Conservation (phyloP, 2,797 vertebrate species). For the Xenentodon cancila region DNA sequence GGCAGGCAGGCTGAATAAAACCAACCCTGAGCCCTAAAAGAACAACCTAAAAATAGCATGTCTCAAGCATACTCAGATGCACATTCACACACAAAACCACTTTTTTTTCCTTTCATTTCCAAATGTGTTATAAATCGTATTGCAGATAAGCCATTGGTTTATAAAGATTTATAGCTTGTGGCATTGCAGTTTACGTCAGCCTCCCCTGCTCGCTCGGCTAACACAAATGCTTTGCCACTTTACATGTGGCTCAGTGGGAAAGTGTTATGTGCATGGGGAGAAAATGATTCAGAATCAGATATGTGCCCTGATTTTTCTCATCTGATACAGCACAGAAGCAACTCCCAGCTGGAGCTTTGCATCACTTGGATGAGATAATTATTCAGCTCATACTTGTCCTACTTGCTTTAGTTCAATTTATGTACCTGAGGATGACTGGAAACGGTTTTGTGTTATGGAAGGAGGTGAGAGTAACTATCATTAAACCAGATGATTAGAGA, state of each 20-base stretch:
- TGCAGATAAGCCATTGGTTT: constrained; percentile 4
- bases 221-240: constrained; percentile 38
- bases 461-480: constrained; percentile 12
- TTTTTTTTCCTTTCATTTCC: too few species aligned
- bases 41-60: background rate
- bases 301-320: constrained; percentile 12
- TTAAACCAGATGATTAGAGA: constrained; percentile 28
- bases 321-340: background rate
- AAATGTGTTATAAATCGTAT: constrained; percentile 25
- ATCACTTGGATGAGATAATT: constrained; percentile 43
- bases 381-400: constrained; percentile 29
- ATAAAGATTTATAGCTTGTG: constrained; percentile 1
- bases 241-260: constrained; percentile 1
- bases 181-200: background rate
- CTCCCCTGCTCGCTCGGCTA: constrained; percentile 1
- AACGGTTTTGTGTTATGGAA: constrained; percentile 7
- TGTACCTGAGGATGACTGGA: constrained; percentile 23
- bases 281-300: constrained; percentile 34
- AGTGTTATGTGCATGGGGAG: constrained; percentile 24
- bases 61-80: too few species aligned
- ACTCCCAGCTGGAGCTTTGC: constrained; percentile 38
- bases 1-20: too few species aligned
- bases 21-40: too few species aligned
- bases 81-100: constrained; percentile 8
- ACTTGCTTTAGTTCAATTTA: constrained; percentile 44